These are phyloP conservation scores for Perognathus longimembris DNA, from an alignment of 2,113 vertebrate genomes.

Conservation along the genomic window DNA sequence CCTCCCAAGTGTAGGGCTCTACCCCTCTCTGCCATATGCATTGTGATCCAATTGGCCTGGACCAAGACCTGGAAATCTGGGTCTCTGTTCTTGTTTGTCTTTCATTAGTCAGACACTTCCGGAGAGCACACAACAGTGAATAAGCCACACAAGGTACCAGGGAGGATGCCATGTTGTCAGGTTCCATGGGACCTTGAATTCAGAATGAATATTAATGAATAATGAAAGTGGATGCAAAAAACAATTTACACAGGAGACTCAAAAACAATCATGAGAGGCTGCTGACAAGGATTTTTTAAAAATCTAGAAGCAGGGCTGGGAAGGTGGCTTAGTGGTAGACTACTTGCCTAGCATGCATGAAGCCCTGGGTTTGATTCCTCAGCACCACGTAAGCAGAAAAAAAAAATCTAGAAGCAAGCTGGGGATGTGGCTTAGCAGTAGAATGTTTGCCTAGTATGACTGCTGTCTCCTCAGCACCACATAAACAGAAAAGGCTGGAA, in stretches of 20 bases:
- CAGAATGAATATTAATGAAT: slow-evolving; percentile 6
- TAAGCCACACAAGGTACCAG: background rate
- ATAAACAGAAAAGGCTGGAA: too few species aligned
- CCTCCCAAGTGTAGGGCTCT: background rate
- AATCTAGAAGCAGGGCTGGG: background rate
- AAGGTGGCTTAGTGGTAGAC: too few species aligned
- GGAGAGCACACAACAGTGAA: slow-evolving; percentile 13
- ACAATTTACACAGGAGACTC: background rate
- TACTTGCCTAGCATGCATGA: too few species aligned
- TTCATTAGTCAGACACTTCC: background rate
- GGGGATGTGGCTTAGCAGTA: too few species aligned
- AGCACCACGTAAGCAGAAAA: too few species aligned
- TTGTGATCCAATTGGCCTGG: background rate
- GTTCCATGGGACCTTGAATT: background rate
- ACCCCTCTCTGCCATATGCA: background rate
- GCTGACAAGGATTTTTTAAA: slow-evolving; percentile 10
- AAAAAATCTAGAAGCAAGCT: too few species aligned
- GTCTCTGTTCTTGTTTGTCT: slow-evolving; percentile 19
- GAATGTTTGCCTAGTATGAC: too few species aligned
- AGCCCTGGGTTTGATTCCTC: too few species aligned
- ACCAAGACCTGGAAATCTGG: background rate
- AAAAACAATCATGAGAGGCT: background rate
- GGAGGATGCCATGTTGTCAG: background rate
- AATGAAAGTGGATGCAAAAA: background rate
- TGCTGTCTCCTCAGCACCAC: too few species aligned